A percentile compares a stretch with the other conserved stretches of the same genome.
Evolutionary conservation across 2,797 vertebrate genomes (phyloP).

Genomic region (Gallirallus australis): DNA sequence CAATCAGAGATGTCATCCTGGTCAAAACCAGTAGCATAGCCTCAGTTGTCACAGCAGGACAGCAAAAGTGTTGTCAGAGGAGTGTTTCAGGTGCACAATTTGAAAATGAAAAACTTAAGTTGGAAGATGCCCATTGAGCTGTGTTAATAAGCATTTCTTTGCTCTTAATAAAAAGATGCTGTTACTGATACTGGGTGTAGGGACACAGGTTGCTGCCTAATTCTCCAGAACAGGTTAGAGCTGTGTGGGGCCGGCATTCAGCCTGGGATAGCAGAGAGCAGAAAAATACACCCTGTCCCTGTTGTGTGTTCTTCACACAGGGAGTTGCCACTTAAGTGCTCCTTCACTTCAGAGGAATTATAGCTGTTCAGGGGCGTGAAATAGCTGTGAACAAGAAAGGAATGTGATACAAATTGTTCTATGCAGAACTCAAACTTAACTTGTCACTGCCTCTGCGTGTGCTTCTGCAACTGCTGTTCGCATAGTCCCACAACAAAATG

Average conservation of each 20-base stretch:
- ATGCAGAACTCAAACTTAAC: background rate
- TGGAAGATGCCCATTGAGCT: background rate
- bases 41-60: background rate
- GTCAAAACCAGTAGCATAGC: background rate
- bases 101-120: background rate
- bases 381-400: constrained; percentile 8
- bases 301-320: background rate
- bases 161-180: background rate
- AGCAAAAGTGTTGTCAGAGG: background rate
- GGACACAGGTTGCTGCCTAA: background rate
- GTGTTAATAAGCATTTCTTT: background rate
- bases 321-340: background rate
- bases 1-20: background rate
- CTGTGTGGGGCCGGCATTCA: background rate
- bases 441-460: background rate
- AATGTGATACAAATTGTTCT: constrained; percentile 36
- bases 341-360: constrained; percentile 7
- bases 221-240: background rate
- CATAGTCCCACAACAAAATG: background rate
- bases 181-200: background rate
- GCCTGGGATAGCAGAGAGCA: background rate
- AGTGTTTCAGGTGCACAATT: background rate
- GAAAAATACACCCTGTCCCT: background rate
- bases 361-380: background rate
- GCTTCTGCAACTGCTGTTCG: background rate